Evolutionary conservation across 64 coral and sea anemone species (phyloP).

Genomic region (Stichodactyla helianthus): DNA sequence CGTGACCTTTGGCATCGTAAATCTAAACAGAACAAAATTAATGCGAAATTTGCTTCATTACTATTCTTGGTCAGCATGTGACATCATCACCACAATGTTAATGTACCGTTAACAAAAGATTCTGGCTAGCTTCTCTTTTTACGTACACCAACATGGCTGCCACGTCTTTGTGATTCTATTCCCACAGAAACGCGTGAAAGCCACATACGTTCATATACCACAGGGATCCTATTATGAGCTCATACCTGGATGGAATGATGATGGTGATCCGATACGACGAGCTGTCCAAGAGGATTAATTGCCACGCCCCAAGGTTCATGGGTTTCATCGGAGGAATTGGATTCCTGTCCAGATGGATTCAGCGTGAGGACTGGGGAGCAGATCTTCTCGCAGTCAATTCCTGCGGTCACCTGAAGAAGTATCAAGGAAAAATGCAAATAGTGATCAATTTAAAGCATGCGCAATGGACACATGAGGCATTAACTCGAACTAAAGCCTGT

Average conservation of each 20-base stretch:
- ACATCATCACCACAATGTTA: no score
- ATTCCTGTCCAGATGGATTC: slow-evolving; percentile 29
- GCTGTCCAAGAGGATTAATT: slow-evolving; percentile 53
- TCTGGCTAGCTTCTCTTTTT: no score
- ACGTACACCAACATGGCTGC: no score
- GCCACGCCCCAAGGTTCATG: slow-evolving; percentile 82
- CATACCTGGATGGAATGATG: slow-evolving; percentile 61
- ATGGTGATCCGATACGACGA: slow-evolving; percentile 74
- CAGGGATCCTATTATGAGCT: background rate
- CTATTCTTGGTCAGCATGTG: no score
- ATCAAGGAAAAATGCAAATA: background rate
- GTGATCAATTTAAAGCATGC: background rate
- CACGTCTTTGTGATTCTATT: no score
- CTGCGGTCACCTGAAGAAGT: slow-evolving; percentile 46
- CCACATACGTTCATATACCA: background rate
- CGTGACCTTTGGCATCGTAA: slow-evolving; percentile 54
- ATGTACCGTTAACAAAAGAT: no score
- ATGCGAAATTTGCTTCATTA: background rate
- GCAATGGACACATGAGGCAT: background rate
- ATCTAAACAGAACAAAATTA: slow-evolving; percentile 34
- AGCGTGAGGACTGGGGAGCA: slow-evolving; percentile 57
- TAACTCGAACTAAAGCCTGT: no score
- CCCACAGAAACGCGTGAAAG: no score
- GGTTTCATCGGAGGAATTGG: slow-evolving; percentile 50
- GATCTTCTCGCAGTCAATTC: slow-evolving; percentile 78